Base-by-base conservation (phyloP, 2,113 vertebrate genomes). In the Procapra przewalskii region DNA sequence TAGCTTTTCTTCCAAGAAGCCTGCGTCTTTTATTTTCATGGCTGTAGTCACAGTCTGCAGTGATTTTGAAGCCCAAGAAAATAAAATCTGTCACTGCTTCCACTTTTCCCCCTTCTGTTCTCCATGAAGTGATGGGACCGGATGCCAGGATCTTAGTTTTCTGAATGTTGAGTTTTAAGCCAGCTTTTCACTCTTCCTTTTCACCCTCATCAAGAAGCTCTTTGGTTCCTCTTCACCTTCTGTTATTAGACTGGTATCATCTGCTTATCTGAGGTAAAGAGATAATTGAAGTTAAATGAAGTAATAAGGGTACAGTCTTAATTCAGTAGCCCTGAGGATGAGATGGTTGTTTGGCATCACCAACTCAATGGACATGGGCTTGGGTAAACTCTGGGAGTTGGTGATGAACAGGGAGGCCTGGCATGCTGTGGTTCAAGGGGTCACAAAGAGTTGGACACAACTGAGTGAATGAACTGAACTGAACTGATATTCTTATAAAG, bases 361-460 rank as follows among this genome's bases (percentile, higher is more conserved):
- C 60, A 33, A 62, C 60, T 33, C 29, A 62, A 62, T 62, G 60
- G 60, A 33, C 13, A 62, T 62, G 29, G 29, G 29, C 31, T 62
- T 62, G 29, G 60, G 6, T 33, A 33, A 15, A 62, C 60, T 62
- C 60, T 1, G 0, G 60, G 29, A 33, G 14, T 62, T 62, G 60
- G 29, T 31, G 60, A 62, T 62, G 60, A 62, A 33, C 29, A 62
- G 29, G 60, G 60, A 62, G 14, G 60, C 60, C 60, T 62, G 60
- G 60, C 0, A 0, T 33, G 60, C 60, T 33, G 14, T 0, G 0
- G 29, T 62, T 62, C 60, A 62, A 33, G 29, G 60, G 6, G 60
- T 62, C 29, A 0, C 60, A 62, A 62, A 33, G 29, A 62, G 60
- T 33, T 33, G 60, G 60, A 62, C 29, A 62, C 14, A 7, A 33